Base-by-base conservation (phyloP, 2,797 vertebrate species). In the Danio jaintianensis region DNA sequence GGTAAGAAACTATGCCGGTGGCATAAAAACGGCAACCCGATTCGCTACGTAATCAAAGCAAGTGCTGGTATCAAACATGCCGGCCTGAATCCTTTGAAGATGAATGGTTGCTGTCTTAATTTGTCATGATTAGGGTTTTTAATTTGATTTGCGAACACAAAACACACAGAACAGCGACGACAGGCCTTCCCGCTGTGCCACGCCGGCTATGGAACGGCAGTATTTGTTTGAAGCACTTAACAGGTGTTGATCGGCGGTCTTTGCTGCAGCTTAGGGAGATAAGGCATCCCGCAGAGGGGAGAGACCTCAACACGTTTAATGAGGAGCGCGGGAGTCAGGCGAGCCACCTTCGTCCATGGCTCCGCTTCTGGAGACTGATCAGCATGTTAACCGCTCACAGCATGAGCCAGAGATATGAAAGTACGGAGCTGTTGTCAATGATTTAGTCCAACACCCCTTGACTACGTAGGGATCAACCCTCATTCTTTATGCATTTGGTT, bases 351-450 rank as follows among this genome's bases (percentile, higher is more conserved):
- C 88, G 88, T 87, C 90, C 90, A 82, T 78, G 89, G 92, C 93
- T 95, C 93, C 91, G 87, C 92, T 94, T 92, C 90, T 93, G 94
- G 88, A 83, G 90, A 87, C 83, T 76, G 87, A 89, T 89, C 93
- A 94, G 93, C 93, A 94, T 95, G 92, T 95, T 96, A 94, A 96
- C 95, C 93, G 90, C 90, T 93, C 95, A 93, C 96, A 96, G 95
- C 94, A 62, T 92, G 95, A 92, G 89, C 92, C 89, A 89, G 89
- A 93, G 94, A 93, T 95, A 93, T 92, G 94, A 92, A 89, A 93
- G 93, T 91, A 18, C 88, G 90, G 88, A 91, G 92, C 81, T 82
- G 91, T 93, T 94, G 94, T 93, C 92, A 94, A 95, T 93, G 91
- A 93, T 95, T 94, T 93, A 86, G 86, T 87, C 90, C 87, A 92